These are phyloP conservation scores for Drosophila pruinosa DNA, from an alignment of 1,140 invertebrate genomes.

Conservation along the genomic window DNA sequence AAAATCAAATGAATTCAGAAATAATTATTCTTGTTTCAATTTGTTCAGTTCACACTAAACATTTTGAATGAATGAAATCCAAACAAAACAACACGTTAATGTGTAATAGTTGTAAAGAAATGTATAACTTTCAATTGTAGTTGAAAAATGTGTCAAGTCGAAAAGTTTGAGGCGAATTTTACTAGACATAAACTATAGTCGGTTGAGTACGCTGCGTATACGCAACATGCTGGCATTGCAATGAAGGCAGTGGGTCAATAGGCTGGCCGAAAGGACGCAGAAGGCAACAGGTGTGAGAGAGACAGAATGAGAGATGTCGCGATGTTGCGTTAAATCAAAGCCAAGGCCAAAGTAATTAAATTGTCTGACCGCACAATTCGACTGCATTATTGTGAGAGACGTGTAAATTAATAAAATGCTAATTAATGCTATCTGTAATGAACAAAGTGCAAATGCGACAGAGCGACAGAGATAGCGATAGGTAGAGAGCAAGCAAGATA, in stretches of 20 bases:
- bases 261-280: not conserved
- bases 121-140: too few relatives aligned
- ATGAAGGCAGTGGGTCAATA: constrained; percentile 25
- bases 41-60: too few relatives aligned
- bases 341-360: constrained; percentile 36
- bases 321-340: constrained; percentile 12
- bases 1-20: too few relatives aligned
- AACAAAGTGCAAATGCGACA: constrained; percentile 23
- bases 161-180: not conserved
- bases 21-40: too few relatives aligned
- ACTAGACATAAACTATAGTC: not conserved
- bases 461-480: not conserved
- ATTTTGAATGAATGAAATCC: too few relatives aligned
- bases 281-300: not conserved
- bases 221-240: not conserved
- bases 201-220: not conserved
- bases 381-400: constrained; percentile 31
- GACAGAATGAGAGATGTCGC: not conserved
- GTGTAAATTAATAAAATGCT: constrained; percentile 42
- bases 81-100: too few relatives aligned
- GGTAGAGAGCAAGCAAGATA: not conserved
- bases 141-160: too few relatives aligned
- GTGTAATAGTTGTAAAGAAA: too few relatives aligned
- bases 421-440: constrained; percentile 43
- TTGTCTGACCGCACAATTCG: constrained; percentile 32